Evolutionary conservation across 2,113 vertebrate genomes (phyloP).

Genomic region (Dryoscopus gambensis): DNA sequence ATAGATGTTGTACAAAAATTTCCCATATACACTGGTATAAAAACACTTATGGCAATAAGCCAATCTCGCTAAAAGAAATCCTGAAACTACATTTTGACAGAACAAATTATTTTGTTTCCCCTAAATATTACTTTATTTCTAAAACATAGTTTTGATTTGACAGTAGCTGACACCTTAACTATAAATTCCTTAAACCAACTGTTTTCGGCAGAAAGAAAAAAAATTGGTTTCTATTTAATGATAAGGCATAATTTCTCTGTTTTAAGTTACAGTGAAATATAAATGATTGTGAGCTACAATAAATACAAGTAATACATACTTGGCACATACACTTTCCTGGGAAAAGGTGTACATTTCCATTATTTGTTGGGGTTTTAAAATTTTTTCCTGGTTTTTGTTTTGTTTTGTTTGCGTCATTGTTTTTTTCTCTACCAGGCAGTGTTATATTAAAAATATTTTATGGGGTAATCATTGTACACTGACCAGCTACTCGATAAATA

Average conservation of each 20-base stretch:
- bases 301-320: background rate
- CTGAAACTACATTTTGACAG: background rate
- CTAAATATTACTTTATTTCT: background rate
- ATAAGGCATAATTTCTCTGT: background rate
- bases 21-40: background rate
- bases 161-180: background rate
- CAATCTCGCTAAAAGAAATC: background rate
- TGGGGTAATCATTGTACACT: background rate
- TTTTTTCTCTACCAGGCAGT: accelerated
- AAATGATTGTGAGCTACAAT: background rate
- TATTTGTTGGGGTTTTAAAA: accelerated
- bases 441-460: background rate
- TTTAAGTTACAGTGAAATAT: background rate
- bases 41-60: background rate
- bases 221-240: background rate
- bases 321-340: background rate
- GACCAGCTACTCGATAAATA: background rate
- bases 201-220: background rate
- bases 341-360: background rate
- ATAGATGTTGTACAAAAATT: background rate
- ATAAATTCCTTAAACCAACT: background rate
- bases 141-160: background rate
- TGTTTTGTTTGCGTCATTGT: background rate
- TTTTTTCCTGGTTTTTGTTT: background rate
- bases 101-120: background rate